Evolutionary conservation across 1,140 invertebrate species (phyloP).

Genomic region (Hetaerina americana): DNA sequence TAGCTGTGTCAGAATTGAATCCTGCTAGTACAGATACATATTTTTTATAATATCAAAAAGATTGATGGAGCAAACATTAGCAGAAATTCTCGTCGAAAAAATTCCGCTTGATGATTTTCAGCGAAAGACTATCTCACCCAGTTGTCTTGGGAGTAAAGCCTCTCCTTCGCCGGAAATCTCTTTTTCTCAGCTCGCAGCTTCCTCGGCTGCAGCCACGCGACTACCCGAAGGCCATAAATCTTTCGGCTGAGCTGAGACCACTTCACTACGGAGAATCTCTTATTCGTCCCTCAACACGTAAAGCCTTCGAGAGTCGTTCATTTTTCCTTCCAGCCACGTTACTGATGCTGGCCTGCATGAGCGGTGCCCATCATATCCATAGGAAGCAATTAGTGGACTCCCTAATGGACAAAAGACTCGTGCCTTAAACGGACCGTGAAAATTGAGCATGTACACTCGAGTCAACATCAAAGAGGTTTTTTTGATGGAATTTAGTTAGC

Average conservation of each 20-base stretch:
- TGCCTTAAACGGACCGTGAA: too few relatives aligned
- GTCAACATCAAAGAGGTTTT: too few relatives aligned
- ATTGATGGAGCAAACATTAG: neutral
- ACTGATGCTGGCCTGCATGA: neutral
- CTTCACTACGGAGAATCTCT: neutral
- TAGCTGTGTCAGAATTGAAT: neutral
- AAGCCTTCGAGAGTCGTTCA: neutral
- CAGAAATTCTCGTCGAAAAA: neutral
- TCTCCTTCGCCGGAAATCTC: neutral
- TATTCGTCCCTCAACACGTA: neutral
- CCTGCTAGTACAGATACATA: neutral
- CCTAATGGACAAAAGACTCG: neutral
- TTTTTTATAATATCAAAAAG: neutral
- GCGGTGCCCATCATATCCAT: neutral
- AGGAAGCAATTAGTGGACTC: neutral
- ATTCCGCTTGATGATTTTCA: neutral
- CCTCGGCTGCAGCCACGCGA: neutral
- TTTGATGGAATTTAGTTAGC: too few relatives aligned
- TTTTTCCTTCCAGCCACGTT: neutral
- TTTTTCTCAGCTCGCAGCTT: neutral
- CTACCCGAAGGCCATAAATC: neutral
- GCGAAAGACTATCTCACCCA: neutral
- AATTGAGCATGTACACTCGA: too few relatives aligned
- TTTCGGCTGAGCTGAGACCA: neutral
- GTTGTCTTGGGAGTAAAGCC: neutral